These are phyloP conservation scores for Coluber constrictor DNA, from an alignment of 2,797 vertebrate species.

Conservation along the genomic window DNA sequence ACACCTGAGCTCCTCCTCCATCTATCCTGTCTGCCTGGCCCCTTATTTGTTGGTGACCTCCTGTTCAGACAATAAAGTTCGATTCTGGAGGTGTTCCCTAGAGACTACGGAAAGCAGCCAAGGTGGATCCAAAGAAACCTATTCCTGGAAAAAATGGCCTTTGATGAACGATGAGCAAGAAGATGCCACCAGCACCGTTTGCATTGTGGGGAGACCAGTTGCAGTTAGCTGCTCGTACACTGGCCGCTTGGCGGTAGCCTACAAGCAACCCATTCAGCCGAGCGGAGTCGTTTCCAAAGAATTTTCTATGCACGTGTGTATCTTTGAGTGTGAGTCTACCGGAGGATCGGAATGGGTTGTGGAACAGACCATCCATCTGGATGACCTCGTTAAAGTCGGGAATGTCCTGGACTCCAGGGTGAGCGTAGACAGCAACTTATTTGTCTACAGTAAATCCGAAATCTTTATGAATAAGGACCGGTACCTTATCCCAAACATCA, in stretches of 20 bases:
- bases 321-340: constrained; percentile 97
- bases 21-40: constrained; percentile 97
- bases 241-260: constrained; percentile 92
- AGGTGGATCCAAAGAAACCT: constrained; percentile 68
- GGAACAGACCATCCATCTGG: constrained; percentile 94
- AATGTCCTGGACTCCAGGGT: constrained; percentile 90
- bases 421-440: constrained; percentile 96
- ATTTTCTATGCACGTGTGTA: constrained; percentile 98
- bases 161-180: constrained; percentile 91
- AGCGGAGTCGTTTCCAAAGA: constrained; percentile 84
- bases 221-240: constrained; percentile 98
- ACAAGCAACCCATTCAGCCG: constrained; percentile 83
- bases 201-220: constrained; percentile 86
- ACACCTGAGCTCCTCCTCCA: constrained; percentile 96
- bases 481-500: constrained; percentile 85
- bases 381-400: constrained; percentile 86
- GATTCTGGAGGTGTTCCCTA: constrained; percentile 91
- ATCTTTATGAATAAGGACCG: constrained; percentile 87
- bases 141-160: constrained; percentile 91
- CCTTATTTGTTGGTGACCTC: constrained; percentile 95
- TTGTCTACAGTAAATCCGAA: constrained; percentile 96
- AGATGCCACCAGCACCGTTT: constrained; percentile 89
- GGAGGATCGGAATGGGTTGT: constrained; percentile 98
- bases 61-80: constrained; percentile 91
- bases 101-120: constrained; percentile 67